Base-by-base conservation (phyloP, 1,140 invertebrate species). In the Akabosia matsudoensis region DNA sequence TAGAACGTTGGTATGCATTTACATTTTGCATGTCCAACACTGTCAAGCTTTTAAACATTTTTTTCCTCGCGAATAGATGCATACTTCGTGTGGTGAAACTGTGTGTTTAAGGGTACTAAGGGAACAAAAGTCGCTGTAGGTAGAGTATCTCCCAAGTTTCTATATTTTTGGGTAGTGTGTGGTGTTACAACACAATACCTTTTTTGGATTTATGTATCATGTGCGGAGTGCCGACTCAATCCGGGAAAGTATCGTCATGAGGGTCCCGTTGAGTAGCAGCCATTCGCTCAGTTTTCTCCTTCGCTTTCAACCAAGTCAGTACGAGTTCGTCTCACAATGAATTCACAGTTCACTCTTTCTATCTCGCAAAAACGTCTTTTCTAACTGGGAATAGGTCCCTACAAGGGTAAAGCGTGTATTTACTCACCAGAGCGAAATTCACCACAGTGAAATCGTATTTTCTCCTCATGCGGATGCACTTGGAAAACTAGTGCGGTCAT, bases 121-220 rank as follows among this genome's bases (percentile, higher is more conserved):
- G n/a, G n/a, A n/a, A n/a, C n/a, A n/a, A n/a, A n/a, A n/a, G n/a
- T n/a, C n/a, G n/a, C n/a, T n/a, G n/a, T n/a, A n/a, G n/a, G n/a
- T n/a, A n/a, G n/a, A n/a, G n/a, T n/a, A n/a, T n/a, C n/a, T n/a
- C n/a, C n/a, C n/a, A n/a, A n/a, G n/a, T n/a, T n/a, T n/a, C n/a
- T n/a, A n/a, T n/a, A n/a, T n/a, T n/a, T n/a, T n/a, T n/a, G n/a
- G n/a, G n/a, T n/a, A n/a, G n/a, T n/a, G n/a, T n/a, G n/a, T n/a
- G n/a, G n/a, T n/a, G n/a, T n/a, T n/a, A n/a, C n/a, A n/a, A n/a
- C n/a, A n/a, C n/a, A n/a, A n/a, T n/a, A n/a, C n/a, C n/a, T n/a
- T n/a, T n/a, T n/a, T n/a, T n/a, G n/a, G n/a, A 30, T 67, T 30
- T 67, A 67, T 67, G 61, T 67, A 67, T 67, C 61, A 67, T 67